Evolutionary conservation across 2,113 vertebrate species (phyloP).

Genomic region (Planiliza haematocheilus): DNA sequence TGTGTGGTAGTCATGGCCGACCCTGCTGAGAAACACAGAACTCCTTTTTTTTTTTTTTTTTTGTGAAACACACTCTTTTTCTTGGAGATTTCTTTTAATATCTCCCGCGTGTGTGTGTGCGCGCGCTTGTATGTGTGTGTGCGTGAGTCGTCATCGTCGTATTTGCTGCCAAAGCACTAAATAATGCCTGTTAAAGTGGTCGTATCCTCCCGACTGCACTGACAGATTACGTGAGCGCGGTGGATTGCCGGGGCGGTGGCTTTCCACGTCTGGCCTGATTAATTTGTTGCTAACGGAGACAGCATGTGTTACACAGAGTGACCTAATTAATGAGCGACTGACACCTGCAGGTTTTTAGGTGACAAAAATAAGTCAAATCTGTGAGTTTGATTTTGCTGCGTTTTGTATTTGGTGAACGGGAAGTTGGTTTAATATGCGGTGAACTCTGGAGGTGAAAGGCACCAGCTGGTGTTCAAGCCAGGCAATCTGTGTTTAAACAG

Average conservation of each 20-base stretch:
- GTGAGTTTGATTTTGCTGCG: too few species aligned
- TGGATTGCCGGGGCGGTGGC: constrained; percentile 1
- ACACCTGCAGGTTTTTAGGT: neutral
- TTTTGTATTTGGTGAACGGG: too few species aligned
- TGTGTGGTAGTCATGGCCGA: constrained; percentile 55
- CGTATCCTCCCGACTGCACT: constrained; percentile 29
- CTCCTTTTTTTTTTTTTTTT: constrained; percentile 30
- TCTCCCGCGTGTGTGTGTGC: constrained; percentile 15
- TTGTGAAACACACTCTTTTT: constrained; percentile 55
- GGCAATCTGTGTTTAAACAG: constrained; percentile 39
- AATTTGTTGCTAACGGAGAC: constrained; percentile 26
- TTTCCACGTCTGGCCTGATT: constrained; percentile 18
- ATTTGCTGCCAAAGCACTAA: constrained; percentile 59
- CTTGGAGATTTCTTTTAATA: constrained; percentile 48
- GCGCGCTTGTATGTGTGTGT: constrained; percentile 2
- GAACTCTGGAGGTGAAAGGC: neutral
- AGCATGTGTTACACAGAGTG: constrained; percentile 9
- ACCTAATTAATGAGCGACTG: constrained; percentile 20
- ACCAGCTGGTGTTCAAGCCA: neutral
- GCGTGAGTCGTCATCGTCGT: neutral
- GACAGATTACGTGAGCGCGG: constrained; percentile 10
- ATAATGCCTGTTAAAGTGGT: constrained; percentile 34
- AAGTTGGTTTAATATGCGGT: neutral
- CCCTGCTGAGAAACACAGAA: constrained; percentile 56
- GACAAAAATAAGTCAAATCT: too few species aligned